A percentile compares a stretch with the other conserved stretches of the same genome.
Evolutionary conservation across 2,113 vertebrate genomes (phyloP).

Genomic region (Lepus europaeus): DNA sequence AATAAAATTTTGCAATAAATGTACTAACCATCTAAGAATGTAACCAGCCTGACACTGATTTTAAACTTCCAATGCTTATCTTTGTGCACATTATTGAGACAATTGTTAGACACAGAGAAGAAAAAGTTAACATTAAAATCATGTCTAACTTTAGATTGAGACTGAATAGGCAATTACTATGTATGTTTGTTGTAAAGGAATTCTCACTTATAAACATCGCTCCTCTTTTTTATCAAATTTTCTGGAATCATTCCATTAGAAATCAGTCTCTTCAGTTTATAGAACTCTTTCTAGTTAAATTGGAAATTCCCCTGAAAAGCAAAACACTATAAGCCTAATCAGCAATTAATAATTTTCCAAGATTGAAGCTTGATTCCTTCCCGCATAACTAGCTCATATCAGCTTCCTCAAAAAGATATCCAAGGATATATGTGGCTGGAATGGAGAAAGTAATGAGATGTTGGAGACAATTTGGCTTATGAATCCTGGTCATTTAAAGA

Average conservation of each 20-base stretch:
- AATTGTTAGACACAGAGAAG: conserved; percentile 20
- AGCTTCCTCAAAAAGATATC: neutral
- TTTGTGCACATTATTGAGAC: neutral
- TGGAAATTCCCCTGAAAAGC: conserved; percentile 35
- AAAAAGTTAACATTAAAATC: neutral
- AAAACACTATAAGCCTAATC: neutral
- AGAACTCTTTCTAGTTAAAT: neutral
- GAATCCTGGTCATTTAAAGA: neutral
- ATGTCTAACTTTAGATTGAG: conserved; percentile 34
- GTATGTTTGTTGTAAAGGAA: neutral
- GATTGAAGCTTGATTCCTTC: neutral
- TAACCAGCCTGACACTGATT: neutral
- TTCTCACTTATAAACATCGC: neutral
- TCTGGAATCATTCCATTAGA: neutral
- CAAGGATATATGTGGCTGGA: neutral
- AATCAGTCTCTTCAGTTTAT: neutral
- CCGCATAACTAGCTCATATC: neutral
- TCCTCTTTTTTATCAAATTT: neutral
- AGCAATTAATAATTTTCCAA: neutral
- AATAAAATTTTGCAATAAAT: neutral
- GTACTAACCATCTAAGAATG: neutral
- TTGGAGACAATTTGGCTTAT: conserved; percentile 6
- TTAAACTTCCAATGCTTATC: conserved; percentile 33
- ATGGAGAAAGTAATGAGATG: neutral
- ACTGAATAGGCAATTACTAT: neutral